Percentiles rank a stretch among this genome's conserved stretches.
Evolutionary conservation across 2,113 vertebrate genomes (phyloP).

Genomic region (Catagonus wagneri): DNA sequence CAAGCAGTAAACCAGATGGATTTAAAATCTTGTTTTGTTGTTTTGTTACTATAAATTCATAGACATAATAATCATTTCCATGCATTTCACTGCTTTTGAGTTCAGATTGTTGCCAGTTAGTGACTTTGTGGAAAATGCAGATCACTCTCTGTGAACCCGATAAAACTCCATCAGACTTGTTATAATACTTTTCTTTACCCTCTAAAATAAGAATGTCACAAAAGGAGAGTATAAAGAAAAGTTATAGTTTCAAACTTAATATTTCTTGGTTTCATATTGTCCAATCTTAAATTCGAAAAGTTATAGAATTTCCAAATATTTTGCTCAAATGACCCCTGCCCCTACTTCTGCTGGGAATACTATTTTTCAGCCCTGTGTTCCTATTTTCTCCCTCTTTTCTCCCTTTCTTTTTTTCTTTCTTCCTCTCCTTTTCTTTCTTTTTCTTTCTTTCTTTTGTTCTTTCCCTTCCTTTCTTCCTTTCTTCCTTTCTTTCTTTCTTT

Average conservation of each 20-base stretch:
- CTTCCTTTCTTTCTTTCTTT: too few species aligned
- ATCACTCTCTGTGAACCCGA: neutral
- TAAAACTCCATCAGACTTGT: neutral
- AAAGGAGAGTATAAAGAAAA: neutral
- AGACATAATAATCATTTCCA: neutral
- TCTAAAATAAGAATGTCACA: neutral
- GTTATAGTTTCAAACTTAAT: neutral
- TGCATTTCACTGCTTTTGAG: neutral
- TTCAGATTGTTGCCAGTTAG: neutral
- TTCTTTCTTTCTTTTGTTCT: too few species aligned
- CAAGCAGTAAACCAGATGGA: neutral
- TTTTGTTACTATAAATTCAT: neutral
- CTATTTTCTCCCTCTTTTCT: too few species aligned
- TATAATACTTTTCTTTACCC: neutral
- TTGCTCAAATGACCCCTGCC: neutral
- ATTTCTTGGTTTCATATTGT: neutral
- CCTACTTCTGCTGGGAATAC: neutral
- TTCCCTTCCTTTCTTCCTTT: too few species aligned
- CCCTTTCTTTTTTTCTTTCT: too few species aligned
- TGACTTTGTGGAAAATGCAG: neutral
- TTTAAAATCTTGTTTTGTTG: neutral
- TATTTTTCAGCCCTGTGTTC: neutral
- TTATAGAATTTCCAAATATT: neutral
- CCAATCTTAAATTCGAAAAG: neutral
- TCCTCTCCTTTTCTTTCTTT: too few species aligned